Evolutionary conservation across 37 sponge, comb jelly and placozoan species (phyloP), one percentile per base, ranked within the genome.

Genomic region (Geodia barretti): DNA sequence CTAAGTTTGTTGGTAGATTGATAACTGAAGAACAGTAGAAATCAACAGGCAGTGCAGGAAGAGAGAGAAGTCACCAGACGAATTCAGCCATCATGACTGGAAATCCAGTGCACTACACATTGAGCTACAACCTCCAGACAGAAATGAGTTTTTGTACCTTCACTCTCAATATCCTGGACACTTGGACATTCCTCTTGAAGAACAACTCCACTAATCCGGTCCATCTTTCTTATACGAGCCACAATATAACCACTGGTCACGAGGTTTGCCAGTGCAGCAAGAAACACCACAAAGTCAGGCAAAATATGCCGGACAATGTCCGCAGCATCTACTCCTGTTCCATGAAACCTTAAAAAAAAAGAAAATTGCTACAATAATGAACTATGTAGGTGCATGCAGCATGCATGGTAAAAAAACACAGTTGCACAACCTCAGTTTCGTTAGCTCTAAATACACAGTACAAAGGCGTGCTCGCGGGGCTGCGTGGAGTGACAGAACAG

Each of bases 281-380:
- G 5, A 24, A 94, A 80, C 54, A 94, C 92, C 26, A 83, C 86
- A 43, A 87, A 60, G 68, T 94, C 95, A 33, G 88, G 88, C 19
- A 87, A 34, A 3, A 88, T 41, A 35, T 82, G 73, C 3, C 95
- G 88, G 9, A 91, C 68, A n/a, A 90, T 67, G 75, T 94, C 92
- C 26, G 23, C 82, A 34, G 63, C 73, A 23, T 78, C 78, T 59
- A 85, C 47, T 23, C 71, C 33, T 23, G n/a, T 59, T 31, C 61
- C 63, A 31, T 11, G 47, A 37, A 39, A 40, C 5, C 7, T 41
- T 23, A 5, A 69, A 34, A 2, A 34, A 35, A 26, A 34, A 34
- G 34, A 26, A 26, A 47, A 47, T 14, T 47, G 54, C 54, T 47
- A 14, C 54, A 47, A 47, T 3, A 47, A 14, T 47, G 14, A 47